Evolutionary conservation across 2,797 vertebrate species (phyloP), one percentile per base, ranked within the genome.

Genomic region (Triplophysa bombifrons): DNA sequence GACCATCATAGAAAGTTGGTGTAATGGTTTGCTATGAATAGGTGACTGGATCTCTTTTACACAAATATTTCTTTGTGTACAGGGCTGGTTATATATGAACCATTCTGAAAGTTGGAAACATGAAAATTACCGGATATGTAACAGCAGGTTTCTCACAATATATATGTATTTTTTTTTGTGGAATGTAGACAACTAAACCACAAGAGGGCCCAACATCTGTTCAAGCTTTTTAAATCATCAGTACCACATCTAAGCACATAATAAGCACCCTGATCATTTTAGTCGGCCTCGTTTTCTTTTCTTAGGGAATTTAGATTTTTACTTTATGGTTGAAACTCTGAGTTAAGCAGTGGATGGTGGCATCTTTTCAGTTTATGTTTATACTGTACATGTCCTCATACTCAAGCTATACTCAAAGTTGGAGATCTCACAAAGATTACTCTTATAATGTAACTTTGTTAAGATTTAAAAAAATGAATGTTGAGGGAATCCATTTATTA

Each of bases 241-340:
- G 61, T 69, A 41, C 80, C 80, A 77, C 76, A 80, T 73, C 60
- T 72, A 6, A 80, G 11, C 60, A 71, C 76, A 79, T 79, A 66
- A 80, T 66, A 66, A 73, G 50, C 68, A 73, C 58, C 48, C 61
- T 65, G 30, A 17, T 72, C 50, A 8, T 79, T 64, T 41, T 20
- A 72, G 69, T 72, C 77, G 58, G 22, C 20, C 60, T 72, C 17
- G 17, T 19, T 44, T 63, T 63, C 48, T 61, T 61, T 61, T n/a
- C 63, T 20, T 19, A 41, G n/a, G 27, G 41, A 70, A 34, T 60
- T 48, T 20, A 4, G 17, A 51, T 19, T 41, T 76, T 13, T 50
- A 38, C n/a, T 30, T 53, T 19, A 56, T 25, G 5, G 25, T n/a
- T 44, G 6, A 25, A 75, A 25, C 13, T 30, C 12, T 61, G 2